These are phyloP conservation scores for Anneissia japonica DNA, from an alignment of 35 echinoderm and acorn worm genomes.

Conservation along the genomic window DNA sequence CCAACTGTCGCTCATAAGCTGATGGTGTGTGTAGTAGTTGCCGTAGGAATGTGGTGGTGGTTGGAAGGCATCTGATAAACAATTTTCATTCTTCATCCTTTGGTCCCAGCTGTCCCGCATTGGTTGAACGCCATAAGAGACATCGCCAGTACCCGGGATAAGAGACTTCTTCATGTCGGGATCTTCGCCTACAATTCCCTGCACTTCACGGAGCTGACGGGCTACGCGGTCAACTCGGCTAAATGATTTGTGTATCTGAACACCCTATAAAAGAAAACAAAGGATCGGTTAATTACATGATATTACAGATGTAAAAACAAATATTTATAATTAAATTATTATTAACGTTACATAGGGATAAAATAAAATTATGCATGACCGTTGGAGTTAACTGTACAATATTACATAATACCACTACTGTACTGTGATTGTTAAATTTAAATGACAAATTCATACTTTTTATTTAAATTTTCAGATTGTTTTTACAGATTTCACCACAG, in stretches of 20 bases:
- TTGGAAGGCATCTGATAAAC: background rate
- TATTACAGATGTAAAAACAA: too few relatives aligned
- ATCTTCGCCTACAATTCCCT: background rate
- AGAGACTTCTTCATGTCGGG: slow-evolving; percentile 17
- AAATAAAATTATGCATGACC: too few relatives aligned
- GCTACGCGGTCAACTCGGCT: slow-evolving; percentile 93
- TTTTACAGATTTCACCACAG: too few relatives aligned
- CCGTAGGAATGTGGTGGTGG: slow-evolving; percentile 7
- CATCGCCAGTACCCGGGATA: background rate
- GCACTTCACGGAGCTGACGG: slow-evolving; percentile 79
- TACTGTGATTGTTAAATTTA: too few relatives aligned
- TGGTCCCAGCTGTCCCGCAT: background rate
- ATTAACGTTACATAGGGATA: too few relatives aligned
- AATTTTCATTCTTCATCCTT: background rate
- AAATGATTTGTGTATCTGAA: slow-evolving; percentile 95
- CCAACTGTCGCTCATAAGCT: slow-evolving; percentile 9
- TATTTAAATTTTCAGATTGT: too few relatives aligned
- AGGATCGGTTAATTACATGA: background rate
- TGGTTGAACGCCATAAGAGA: slow-evolving; percentile 45
- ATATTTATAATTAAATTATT: too few relatives aligned
- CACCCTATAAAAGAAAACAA: slow-evolving; percentile 47
- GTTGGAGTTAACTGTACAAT: too few relatives aligned
- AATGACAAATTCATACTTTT: too few relatives aligned
- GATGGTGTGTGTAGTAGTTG: slow-evolving; percentile 27
- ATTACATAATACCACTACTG: too few relatives aligned